A percentile compares a stretch with the other conserved stretches of the same genome.
Conservation (phyloP, 2,888 invertebrate genomes). For the Chloroclysta siterata region DNA sequence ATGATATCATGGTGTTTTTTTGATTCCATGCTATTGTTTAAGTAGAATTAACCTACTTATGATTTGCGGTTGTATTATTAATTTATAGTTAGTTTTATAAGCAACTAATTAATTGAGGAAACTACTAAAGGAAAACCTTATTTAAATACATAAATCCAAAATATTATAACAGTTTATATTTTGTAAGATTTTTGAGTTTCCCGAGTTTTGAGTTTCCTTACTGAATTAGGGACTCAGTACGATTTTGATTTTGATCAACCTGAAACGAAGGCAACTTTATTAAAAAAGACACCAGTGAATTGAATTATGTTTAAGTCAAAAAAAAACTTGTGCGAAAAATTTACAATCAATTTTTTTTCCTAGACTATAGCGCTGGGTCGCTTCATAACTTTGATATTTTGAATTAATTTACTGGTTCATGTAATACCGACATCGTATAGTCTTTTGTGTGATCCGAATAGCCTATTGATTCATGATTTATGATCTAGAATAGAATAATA, state of each 20-base stretch:
- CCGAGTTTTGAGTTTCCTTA: neutral
- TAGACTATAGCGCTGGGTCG: constrained; percentile 18
- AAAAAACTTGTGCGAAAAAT: constrained; percentile 1
- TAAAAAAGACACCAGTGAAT: constrained; percentile 2
- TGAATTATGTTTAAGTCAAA: constrained; percentile 11
- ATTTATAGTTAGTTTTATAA: neutral
- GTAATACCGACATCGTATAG: neutral
- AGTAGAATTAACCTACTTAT: neutral
- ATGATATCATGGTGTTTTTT: too few relatives aligned
- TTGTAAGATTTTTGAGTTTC: too few relatives aligned
- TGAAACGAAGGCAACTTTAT: neutral
- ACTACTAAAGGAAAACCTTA: too few relatives aligned
- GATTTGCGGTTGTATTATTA: constrained; percentile 1
- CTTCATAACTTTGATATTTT: constrained; percentile 10
- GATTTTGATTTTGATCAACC: neutral
- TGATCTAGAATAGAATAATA: constrained; percentile 22
- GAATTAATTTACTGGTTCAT: neutral
- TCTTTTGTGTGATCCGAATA: constrained; percentile 12
- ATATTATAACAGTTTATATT: too few relatives aligned
- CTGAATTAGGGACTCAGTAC: neutral
- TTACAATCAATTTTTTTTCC: neutral
- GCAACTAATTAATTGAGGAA: neutral
- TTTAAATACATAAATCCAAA: too few relatives aligned
- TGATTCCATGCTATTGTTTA: too few relatives aligned
- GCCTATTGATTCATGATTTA: constrained; percentile 29